Conservation (phyloP, 2,888 invertebrate genomes). For the Girardia tigrina region DNA sequence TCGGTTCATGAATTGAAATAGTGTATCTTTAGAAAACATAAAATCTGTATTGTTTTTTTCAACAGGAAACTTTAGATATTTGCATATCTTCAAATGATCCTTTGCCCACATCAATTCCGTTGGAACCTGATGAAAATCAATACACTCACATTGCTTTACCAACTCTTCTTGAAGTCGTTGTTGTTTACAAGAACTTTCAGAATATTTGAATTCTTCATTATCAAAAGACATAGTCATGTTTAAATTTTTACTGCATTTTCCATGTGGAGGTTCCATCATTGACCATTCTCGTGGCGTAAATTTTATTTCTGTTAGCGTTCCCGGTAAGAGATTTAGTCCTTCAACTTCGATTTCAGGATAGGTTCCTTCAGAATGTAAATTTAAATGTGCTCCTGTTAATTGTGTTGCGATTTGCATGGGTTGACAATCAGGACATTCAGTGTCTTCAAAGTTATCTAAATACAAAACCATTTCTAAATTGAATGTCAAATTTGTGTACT, state of each 20-base stretch:
- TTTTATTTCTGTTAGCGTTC: conserved; percentile 34
- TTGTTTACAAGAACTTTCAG: conserved; percentile 21
- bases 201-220: conserved; percentile 18
- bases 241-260: conserved; percentile 31
- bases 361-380: conserved; percentile 34
- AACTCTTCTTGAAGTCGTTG: background rate
- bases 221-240: background rate
- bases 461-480: conserved; percentile 35
- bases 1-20: background rate
- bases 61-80: background rate
- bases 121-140: background rate
- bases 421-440: conserved; percentile 32
- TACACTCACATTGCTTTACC: background rate
- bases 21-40: background rate
- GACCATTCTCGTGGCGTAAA: conserved; percentile 32
- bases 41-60: background rate
- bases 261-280: conserved; percentile 35
- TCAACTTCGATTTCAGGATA: conserved; percentile 34
- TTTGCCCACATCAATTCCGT: background rate
- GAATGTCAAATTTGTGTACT: conserved; percentile 25
- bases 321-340: conserved; percentile 32
- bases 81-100: background rate
- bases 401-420: conserved; percentile 26
- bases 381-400: conserved; percentile 29
- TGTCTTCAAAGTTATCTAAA: conserved; percentile 10